Evolutionary conservation across 1,140 invertebrate species (phyloP), one percentile per base, ranked within the genome.

Genomic region (Atta colombica): DNA sequence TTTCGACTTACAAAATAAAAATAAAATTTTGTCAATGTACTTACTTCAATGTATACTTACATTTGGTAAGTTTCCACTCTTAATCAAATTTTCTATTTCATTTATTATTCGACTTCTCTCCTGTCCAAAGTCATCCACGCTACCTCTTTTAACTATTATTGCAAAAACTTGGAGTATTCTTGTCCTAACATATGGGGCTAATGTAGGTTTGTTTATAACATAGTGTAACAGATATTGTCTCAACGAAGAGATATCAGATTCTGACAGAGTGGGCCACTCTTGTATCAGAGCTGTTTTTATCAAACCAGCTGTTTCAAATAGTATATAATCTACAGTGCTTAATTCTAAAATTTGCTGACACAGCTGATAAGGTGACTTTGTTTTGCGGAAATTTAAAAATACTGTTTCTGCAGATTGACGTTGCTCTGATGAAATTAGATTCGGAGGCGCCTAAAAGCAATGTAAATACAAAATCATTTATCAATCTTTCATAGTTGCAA

Each of bases 241-340:
- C n/a, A 98, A 94, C 16, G 97, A 97, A 65, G 96, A 95, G 66
- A 98, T 97, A 94, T 98, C 97, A 77, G 95, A 95, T 82, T 96
- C 95, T 49, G 96, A 95, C 53, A 99, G 91, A 87, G 97, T 94
- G 21, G 95, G 95, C 98, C 98, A 99, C 96, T 99, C 98, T 93
- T 97, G 96, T 69, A 99, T 97, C 8, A 99, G 94, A 39, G 97
- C 97, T 89, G 97, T 96, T 95, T 98, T 98, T 78, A 99, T 95
- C n/a, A 98, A 96, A 78, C 97, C 97, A 7, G 97, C 98, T 87
- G 98, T 97, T 96, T 99, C 98, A 96, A 98, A 99, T 68, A 98
- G 93, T 7, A 99, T 97, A 96, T 98, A 98, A 92, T 98, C 98
- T 85, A 97, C 96, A 77, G 96, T 96, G 85, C 97, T 97, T 58